Conservation (phyloP, 2,888 invertebrate genomes). For the Mechanitis messenoides region DNA sequence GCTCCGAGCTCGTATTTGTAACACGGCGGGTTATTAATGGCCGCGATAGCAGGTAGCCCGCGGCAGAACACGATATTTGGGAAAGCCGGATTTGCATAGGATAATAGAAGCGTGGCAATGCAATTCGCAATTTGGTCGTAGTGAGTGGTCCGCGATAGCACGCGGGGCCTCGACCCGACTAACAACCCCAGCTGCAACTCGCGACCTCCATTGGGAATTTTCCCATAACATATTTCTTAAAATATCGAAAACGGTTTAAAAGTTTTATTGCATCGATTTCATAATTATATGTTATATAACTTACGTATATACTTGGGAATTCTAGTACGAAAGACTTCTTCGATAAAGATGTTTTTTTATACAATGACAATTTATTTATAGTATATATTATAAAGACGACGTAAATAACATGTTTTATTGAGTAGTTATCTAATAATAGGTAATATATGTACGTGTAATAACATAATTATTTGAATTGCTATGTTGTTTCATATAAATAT, state of each 20-base stretch:
- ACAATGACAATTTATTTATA: too few relatives aligned
- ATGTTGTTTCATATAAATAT: slow-evolving; percentile 9
- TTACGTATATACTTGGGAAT: too few relatives aligned
- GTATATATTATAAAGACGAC: too few relatives aligned
- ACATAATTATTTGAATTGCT: too few relatives aligned
- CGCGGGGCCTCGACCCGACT: background rate
- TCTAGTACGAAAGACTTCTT: too few relatives aligned
- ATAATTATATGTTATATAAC: too few relatives aligned
- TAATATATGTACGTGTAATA: too few relatives aligned
- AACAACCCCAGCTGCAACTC: slow-evolving; percentile 3
- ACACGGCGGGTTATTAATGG: slow-evolving; percentile 69
- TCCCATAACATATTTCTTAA: too few relatives aligned
- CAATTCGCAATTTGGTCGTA: slow-evolving; percentile 45
- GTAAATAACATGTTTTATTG: slow-evolving; percentile 8
- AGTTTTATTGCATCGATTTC: too few relatives aligned
- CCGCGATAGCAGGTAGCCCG: slow-evolving; percentile 67
- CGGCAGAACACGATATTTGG: slow-evolving; percentile 68
- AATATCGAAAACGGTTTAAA: too few relatives aligned
- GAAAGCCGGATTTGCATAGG: slow-evolving; percentile 74
- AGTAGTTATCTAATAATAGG: background rate
- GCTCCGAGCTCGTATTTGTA: slow-evolving; percentile 58
- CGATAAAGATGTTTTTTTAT: too few relatives aligned
- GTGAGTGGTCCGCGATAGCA: slow-evolving; percentile 19
- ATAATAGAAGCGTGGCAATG: slow-evolving; percentile 58
- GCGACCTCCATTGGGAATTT: background rate